Conservation (phyloP, 2,888 invertebrate species). For the Gibbula magus region DNA sequence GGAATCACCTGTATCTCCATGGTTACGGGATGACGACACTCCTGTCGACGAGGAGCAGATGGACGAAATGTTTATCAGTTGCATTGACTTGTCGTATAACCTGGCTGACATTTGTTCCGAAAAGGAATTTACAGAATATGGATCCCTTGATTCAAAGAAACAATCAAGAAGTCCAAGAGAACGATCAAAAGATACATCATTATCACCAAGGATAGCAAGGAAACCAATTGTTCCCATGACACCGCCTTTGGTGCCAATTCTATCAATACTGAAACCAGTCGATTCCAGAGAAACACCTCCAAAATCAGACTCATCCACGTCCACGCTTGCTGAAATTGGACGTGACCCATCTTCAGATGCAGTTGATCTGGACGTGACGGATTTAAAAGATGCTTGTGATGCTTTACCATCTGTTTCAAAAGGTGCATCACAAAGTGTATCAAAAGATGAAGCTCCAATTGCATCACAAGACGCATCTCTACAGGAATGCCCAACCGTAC, state of each 20-base stretch:
- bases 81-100: slow-evolving; percentile 28
- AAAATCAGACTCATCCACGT: slow-evolving; percentile 15
- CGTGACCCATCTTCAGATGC: neutral
- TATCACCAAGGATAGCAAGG: slow-evolving; percentile 7
- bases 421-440: neutral
- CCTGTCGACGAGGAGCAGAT: slow-evolving; percentile 26
- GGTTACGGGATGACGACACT: slow-evolving; percentile 22
- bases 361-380: neutral
- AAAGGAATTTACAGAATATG: slow-evolving; percentile 25
- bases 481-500: too few species aligned
- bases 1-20: slow-evolving; percentile 7
- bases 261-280: neutral
- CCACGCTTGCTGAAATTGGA: slow-evolving; percentile 8
- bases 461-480: too few species aligned
- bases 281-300: neutral
- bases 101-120: slow-evolving; percentile 26
- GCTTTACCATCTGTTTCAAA: neutral
- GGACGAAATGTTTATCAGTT: slow-evolving; percentile 31
- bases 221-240: neutral
- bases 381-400: neutral
- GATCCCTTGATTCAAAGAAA: slow-evolving; percentile 13
- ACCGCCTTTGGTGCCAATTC: neutral
- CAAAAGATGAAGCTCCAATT: neutral
- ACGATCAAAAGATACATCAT: neutral
- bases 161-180: neutral